phyloP scores from a whole-genome alignment of 2,888 invertebrate species.

The Lasioglossum vierecki region DNA sequence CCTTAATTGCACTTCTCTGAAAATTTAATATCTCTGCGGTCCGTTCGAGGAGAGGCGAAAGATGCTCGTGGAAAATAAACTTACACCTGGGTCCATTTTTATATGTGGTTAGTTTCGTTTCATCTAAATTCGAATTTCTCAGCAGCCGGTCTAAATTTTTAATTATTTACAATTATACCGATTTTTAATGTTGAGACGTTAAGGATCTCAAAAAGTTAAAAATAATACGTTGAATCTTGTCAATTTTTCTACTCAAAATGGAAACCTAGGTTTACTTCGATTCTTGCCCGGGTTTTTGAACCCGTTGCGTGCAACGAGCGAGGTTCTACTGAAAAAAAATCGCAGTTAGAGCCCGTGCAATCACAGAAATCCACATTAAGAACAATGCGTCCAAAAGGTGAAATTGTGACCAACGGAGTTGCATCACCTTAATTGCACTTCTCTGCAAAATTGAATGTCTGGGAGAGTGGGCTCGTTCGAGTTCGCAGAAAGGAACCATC shows the following conservation, averaged over 20 bases:
- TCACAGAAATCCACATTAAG: background rate
- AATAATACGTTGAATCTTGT: too few relatives aligned
- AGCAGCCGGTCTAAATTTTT: background rate
- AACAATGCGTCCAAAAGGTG: background rate
- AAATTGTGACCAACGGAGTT: background rate
- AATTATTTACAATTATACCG: background rate
- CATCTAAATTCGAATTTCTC: background rate
- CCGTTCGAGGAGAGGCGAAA: background rate
- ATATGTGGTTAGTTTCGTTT: background rate
- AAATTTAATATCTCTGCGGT: conserved; percentile 16
- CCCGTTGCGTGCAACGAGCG: too few relatives aligned
- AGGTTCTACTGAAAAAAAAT: too few relatives aligned
- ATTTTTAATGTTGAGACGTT: too few relatives aligned
- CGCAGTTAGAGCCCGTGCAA: too few relatives aligned
- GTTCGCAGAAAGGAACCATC: background rate
- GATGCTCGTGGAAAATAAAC: background rate
- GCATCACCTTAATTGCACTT: background rate
- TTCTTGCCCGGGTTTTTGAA: background rate
- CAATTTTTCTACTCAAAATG: too few relatives aligned
- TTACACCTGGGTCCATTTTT: background rate
- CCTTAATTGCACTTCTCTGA: conserved; percentile 33
- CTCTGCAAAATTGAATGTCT: background rate
- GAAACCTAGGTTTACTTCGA: too few relatives aligned
- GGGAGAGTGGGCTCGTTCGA: background rate
- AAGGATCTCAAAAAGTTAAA: too few relatives aligned